Evolutionary conservation across 2,888 invertebrate species (phyloP).

Genomic region (Argyresthia albistria): DNA sequence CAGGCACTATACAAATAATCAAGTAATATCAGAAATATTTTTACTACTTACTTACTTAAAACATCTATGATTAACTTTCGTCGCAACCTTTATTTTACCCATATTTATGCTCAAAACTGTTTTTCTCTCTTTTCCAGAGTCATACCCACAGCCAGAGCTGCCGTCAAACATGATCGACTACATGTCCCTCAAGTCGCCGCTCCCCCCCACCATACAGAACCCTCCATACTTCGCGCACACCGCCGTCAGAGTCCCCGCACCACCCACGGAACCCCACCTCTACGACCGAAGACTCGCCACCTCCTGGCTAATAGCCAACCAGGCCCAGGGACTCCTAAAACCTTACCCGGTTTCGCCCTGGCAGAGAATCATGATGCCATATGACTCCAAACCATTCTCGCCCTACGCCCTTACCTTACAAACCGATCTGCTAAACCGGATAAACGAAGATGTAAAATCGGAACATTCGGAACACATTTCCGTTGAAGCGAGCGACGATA

Average conservation of each 20-base stretch:
- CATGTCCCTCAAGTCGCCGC: slow-evolving; percentile 49
- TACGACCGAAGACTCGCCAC: slow-evolving; percentile 67
- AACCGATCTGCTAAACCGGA: slow-evolving; percentile 46
- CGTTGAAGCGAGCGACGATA: slow-evolving; percentile 74
- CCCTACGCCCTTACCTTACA: slow-evolving; percentile 52
- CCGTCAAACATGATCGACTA: slow-evolving; percentile 56
- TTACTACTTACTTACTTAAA: no score
- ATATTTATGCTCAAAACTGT: background rate
- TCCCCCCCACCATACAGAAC: slow-evolving; percentile 37
- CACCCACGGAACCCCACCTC: slow-evolving; percentile 39
- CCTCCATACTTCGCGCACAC: slow-evolving; percentile 56
- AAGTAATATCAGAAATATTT: no score
- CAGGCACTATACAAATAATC: no score
- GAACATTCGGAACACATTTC: slow-evolving; percentile 61
- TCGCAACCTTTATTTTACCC: no score
- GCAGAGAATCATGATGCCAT: slow-evolving; percentile 74
- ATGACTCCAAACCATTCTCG: slow-evolving; percentile 50
- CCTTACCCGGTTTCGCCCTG: slow-evolving; percentile 69
- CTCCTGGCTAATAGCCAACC: slow-evolving; percentile 68
- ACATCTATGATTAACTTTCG: no score
- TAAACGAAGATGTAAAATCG: slow-evolving; percentile 53
- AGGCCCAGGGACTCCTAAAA: slow-evolving; percentile 59
- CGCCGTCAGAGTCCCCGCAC: slow-evolving; percentile 44
- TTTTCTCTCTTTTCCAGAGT: slow-evolving; percentile 39
- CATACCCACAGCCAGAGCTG: slow-evolving; percentile 45